Conservation (phyloP, 2,113 vertebrate genomes). For the Carollia perspicillata region DNA sequence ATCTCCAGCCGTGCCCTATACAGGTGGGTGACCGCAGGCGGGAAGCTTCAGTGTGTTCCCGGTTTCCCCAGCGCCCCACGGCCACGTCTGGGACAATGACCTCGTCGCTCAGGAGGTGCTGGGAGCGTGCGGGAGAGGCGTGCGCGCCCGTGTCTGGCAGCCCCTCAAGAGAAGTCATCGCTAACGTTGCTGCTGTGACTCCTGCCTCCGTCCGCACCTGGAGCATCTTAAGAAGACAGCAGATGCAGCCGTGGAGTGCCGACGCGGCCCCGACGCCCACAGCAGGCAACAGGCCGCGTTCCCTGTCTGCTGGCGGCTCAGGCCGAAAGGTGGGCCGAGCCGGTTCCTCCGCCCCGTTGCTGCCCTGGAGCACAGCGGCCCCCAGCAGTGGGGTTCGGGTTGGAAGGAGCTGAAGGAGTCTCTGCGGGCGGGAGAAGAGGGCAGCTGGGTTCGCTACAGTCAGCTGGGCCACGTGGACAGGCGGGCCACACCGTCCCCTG, state of each 20-base stretch:
- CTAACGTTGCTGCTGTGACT: not conserved
- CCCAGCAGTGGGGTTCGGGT: not conserved
- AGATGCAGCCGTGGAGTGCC: rapidly evolving
- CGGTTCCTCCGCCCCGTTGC: not conserved
- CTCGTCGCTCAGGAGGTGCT: not conserved
- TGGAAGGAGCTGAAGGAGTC: not conserved
- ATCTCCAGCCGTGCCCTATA: not conserved
- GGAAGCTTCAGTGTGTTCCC: not conserved
- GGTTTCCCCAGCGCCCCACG: not conserved
- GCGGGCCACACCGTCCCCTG: not conserved
- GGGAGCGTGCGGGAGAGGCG: not conserved
- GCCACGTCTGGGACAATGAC: not conserved
- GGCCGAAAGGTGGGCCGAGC: not conserved
- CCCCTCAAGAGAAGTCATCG: not conserved
- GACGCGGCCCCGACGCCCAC: not conserved
- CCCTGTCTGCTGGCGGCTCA: not conserved
- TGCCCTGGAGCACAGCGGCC: not conserved
- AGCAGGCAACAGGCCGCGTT: not conserved
- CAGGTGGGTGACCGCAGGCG: not conserved
- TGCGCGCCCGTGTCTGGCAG: not conserved
- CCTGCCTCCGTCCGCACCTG: not conserved
- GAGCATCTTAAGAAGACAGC: not conserved
- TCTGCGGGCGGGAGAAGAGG: not conserved
- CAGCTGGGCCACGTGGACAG: not conserved
- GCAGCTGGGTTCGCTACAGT: not conserved